phyloP scores from a whole-genome alignment of 1,140 invertebrate genomes.

The Linepithema humile region DNA sequence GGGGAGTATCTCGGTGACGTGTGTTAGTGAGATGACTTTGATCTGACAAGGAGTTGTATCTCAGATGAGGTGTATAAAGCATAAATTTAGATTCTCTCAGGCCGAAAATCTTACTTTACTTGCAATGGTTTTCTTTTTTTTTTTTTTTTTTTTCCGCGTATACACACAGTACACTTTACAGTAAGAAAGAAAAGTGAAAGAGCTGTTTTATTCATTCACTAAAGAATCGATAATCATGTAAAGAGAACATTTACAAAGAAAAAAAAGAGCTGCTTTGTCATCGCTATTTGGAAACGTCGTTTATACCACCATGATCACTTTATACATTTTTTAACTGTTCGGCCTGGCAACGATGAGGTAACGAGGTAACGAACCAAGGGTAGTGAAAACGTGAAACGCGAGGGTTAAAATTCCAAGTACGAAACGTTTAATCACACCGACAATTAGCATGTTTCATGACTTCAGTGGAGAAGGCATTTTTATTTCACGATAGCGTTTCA shows the following conservation, averaged over 20 bases:
- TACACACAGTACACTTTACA: neutral
- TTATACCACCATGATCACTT: slow-evolving; percentile 1
- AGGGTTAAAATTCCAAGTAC: slow-evolving; percentile 81
- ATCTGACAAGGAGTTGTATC: no score
- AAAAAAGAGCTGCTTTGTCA: neutral
- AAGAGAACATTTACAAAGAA: slow-evolving; percentile 10
- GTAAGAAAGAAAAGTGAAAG: neutral
- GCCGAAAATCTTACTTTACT: neutral
- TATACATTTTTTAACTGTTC: slow-evolving; percentile 68
- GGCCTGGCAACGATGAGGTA: slow-evolving; percentile 12
- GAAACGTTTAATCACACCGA: slow-evolving; percentile 80
- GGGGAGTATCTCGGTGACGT: slow-evolving; percentile 2
- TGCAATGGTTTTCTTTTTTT: neutral
- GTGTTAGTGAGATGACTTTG: slow-evolving; percentile 30
- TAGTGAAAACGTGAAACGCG: slow-evolving; percentile 50
- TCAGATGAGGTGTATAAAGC: neutral
- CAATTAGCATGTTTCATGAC: slow-evolving; percentile 82
- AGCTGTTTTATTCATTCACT: neutral
- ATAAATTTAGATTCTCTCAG: slow-evolving; percentile 19
- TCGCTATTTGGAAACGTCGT: neutral
- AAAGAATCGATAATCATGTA: slow-evolving; percentile 11
- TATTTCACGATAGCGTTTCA: slow-evolving; percentile 49
- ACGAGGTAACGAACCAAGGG: slow-evolving; percentile 58
- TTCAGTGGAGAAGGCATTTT: no score
- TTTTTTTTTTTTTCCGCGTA: no score